Evolutionary conservation across 2,888 invertebrate genomes (phyloP), one percentile per base, ranked within the genome.

Genomic region (Andrena bicolor): DNA sequence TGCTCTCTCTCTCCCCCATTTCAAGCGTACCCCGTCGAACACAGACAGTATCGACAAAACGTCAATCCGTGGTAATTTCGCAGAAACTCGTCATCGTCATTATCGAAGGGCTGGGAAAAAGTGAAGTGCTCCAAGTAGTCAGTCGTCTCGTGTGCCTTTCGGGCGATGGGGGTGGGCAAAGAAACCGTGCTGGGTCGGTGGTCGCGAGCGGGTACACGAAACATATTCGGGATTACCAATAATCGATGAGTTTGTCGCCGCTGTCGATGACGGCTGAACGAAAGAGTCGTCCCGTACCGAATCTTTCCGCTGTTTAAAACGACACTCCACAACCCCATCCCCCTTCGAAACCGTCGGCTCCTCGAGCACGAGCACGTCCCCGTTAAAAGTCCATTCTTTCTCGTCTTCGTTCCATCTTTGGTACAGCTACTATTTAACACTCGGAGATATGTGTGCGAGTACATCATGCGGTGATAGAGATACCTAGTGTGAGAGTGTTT

Each of bases 391-490:
- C 10, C n/a, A n/a, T 58, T 41, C 2, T n/a, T 69, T 77, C 70
- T 69, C 69, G 56, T 23, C 56, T 56, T 23, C 56, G 23, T 5
- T 41, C 41, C 16, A 41, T 5, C 41, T 5, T 16, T 16, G 41
- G 41, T 41, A 16, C 4, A 56, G 32, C 32, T 68, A 56, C 61
- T 63, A 63, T 4, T 76, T 73, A 81, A 56, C 61, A 60, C 23
- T 66, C 58, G 76, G 66, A 41, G 41, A 70, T 82, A 83, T 83
- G 77, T 83, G 83, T 83, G 83, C 77, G 70, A 72, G 23, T 71
- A 70, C 65, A 30, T 72, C 35, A 69, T 81, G 76, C 69, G 61
- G 70, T 71, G 69, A 64, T 78, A 70, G 53, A 70, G 53, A 70
- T 80, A 70, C 51, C 70, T 61, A 48, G 65, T 73, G 76, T 73